Evolutionary conservation across 2,113 vertebrate species (phyloP).

Genomic region (Pterophyllum scalare): DNA sequence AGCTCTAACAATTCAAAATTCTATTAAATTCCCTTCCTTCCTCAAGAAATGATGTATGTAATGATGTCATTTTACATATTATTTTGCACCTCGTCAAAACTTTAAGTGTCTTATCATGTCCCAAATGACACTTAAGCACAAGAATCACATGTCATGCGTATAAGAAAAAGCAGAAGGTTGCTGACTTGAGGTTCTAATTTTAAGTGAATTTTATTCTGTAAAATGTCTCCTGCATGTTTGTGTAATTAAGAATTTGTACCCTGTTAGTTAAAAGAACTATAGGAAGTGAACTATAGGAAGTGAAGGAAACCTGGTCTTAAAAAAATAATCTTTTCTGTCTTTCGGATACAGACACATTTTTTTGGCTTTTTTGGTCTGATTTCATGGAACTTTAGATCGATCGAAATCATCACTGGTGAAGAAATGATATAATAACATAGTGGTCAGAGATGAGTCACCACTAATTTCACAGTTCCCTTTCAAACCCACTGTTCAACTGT

Average conservation of each 20-base stretch:
- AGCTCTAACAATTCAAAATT: slow-evolving; percentile 13
- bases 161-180: neutral
- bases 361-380: slow-evolving; percentile 69
- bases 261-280: slow-evolving; percentile 28
- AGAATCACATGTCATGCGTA: neutral
- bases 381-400: slow-evolving; percentile 80
- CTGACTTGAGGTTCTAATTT: neutral
- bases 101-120: slow-evolving; percentile 13
- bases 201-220: slow-evolving; percentile 31
- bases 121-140: slow-evolving; percentile 19
- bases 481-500: slow-evolving; percentile 67
- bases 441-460: slow-evolving; percentile 77
- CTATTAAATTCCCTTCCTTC: neutral
- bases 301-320: slow-evolving; percentile 37
- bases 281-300: slow-evolving; percentile 40
- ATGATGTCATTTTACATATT: slow-evolving; percentile 33
- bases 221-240: slow-evolving; percentile 3
- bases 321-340: slow-evolving; percentile 59
- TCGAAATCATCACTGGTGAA: slow-evolving; percentile 74
- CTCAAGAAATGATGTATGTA: slow-evolving; percentile 17
- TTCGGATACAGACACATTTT: slow-evolving; percentile 56
- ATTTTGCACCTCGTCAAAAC: slow-evolving; percentile 28
- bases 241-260: slow-evolving; percentile 20
- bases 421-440: slow-evolving; percentile 80
- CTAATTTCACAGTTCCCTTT: slow-evolving; percentile 81